These are phyloP conservation scores for Anser brachyrhynchus DNA, from an alignment of 2,113 vertebrate genomes.

Conservation along the genomic window DNA sequence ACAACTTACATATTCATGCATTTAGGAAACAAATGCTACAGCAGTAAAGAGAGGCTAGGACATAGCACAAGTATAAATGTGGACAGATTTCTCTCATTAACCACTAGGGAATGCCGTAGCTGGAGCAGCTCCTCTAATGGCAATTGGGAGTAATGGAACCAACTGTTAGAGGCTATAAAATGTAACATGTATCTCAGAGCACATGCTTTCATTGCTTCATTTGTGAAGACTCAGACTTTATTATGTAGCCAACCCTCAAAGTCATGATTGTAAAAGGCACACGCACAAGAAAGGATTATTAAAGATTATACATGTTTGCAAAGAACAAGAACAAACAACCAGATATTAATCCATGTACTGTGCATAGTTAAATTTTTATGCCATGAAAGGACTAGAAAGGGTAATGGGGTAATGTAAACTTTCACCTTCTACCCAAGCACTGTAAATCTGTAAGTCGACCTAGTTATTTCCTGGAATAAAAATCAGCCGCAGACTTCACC, in stretches of 20 bases:
- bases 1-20: background rate
- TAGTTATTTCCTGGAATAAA: background rate
- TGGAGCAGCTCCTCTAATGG: conserved; percentile 44
- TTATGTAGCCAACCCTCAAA: conserved; percentile 43
- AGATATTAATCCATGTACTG: conserved; percentile 55
- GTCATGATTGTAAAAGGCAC: conserved; percentile 47
- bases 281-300: conserved; percentile 52
- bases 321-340: conserved; percentile 62
- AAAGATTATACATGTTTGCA: conserved; percentile 62
- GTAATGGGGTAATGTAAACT: conserved; percentile 51
- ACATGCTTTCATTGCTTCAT: background rate
- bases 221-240: conserved; percentile 47
- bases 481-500: background rate
- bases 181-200: conserved; percentile 44
- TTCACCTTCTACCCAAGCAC: conserved; percentile 37
- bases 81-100: conserved; percentile 69
- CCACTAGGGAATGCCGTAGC: conserved; percentile 52
- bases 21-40: conserved; percentile 24
- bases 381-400: conserved; percentile 31
- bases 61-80: background rate
- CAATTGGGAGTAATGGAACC: conserved; percentile 65
- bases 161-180: conserved; percentile 65
- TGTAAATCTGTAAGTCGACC: background rate
- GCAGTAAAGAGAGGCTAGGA: conserved; percentile 45
- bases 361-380: conserved; percentile 61